Evolutionary conservation across 2,888 invertebrate genomes (phyloP).

Genomic region (Sarcophaga caerulescens): DNA sequence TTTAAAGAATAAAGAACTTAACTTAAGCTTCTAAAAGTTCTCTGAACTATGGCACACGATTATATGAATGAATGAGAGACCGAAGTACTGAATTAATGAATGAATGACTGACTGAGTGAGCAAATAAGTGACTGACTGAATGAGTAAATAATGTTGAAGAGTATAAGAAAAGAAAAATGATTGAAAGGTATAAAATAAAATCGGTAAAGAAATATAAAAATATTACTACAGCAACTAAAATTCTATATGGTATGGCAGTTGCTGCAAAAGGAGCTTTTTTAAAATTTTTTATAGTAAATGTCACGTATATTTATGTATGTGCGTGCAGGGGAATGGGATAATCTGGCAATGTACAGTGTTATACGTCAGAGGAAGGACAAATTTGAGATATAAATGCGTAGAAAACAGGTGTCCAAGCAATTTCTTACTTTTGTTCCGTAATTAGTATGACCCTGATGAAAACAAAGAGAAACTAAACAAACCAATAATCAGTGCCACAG

Average conservation of each 20-base stretch:
- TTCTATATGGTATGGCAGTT: background rate
- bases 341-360: background rate
- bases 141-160: constrained; percentile 59
- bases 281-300: background rate
- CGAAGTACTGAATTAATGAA: constrained; percentile 23
- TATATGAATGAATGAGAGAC: background rate
- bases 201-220: constrained; percentile 62
- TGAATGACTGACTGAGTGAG: constrained; percentile 22
- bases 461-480: no score
- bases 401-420: no score
- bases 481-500: no score
- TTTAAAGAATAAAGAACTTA: constrained; percentile 49
- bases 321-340: background rate
- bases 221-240: constrained; percentile 10
- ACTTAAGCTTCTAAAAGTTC: constrained; percentile 26
- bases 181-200: constrained; percentile 77
- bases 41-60: background rate
- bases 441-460: no score
- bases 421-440: no score
- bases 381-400: no score
- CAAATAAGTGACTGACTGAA: constrained; percentile 28
- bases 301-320: background rate
- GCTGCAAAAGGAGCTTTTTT: background rate
- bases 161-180: constrained; percentile 71
- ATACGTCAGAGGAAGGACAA: no score